Base-by-base conservation (phyloP, 2,888 invertebrate species). In the Cheilosia pagana region DNA sequence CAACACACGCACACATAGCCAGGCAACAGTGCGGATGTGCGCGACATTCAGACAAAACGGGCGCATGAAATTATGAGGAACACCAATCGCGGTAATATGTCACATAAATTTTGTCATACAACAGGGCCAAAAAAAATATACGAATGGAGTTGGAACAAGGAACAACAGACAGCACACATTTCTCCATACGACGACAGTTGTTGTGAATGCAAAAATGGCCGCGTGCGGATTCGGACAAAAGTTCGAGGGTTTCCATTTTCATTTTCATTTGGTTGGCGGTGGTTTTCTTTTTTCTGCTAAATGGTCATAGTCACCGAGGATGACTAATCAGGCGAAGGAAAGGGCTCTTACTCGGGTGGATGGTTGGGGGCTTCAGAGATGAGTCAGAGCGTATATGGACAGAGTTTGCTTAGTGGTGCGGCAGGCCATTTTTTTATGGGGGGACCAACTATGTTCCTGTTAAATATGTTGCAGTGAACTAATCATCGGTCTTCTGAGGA, bases 31-130 rank as follows among this genome's bases (percentile, higher is more conserved):
- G n/a, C 10, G 14, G 28, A 28, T 12, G 14, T 12, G 14, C 23
- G 52, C 35, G 39, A 50, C 63, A 70, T 63, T 48, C 52, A 59
- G 45, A 76, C 43, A 72, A 81, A 83, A 76, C 63, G 59, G 60
- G 31, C 72, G 55, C 50, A 50, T 70, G 79, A 70, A 81, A 85
- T 85, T 85, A 85, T 85, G 76, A 85, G 71, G 75, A 85, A 85
- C 81, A 85, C 76, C 85, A 85, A 81, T 81, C 75, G 85, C 75
- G 81, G 81, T 85, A 81, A 85, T 85, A 76, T 85, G 85, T 81
- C 85, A 81, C 81, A 85, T 85, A 85, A 85, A 85, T 85, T 71
- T 81, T 79, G 65, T 50, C 62, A 67, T 43, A 65, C n/a, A 65
- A 39, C 12, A n/a, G 41, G 39, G 31, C 23, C 12, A 23, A 52